phyloP scores from a whole-genome alignment of 2,888 invertebrate species.

The Lysandra coridon region DNA sequence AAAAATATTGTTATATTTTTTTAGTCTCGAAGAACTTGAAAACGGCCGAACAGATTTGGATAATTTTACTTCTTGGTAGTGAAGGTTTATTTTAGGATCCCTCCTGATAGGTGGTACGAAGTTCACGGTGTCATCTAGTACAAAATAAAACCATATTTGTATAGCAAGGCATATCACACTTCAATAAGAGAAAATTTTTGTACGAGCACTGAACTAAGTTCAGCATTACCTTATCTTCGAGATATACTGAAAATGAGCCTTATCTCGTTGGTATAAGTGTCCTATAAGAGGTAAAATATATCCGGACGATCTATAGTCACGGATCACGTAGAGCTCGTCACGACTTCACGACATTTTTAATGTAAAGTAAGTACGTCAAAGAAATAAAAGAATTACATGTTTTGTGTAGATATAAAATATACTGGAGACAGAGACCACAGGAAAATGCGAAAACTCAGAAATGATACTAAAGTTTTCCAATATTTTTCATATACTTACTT shows the following conservation, averaged over 20 bases:
- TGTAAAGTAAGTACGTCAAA: constrained; percentile 7
- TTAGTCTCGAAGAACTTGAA: no score
- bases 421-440: background rate
- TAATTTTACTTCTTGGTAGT: no score
- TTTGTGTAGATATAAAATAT: background rate
- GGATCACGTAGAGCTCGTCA: background rate
- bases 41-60: no score
- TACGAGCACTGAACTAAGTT: background rate
- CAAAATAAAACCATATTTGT: background rate
- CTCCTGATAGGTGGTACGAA: no score
- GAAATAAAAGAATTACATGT: background rate
- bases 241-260: no score
- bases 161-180: background rate
- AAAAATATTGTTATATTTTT: no score
- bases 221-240: background rate
- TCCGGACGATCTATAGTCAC: background rate
- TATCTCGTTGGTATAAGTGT: no score
- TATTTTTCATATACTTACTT: no score
- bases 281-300: background rate
- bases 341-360: constrained; percentile 27
- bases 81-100: no score
- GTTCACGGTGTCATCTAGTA: background rate
- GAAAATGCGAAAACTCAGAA: background rate
- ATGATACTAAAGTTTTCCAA: no score
- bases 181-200: background rate